A percentile compares a stretch with the other conserved stretches of the same genome.
Evolutionary conservation across 2,797 vertebrate species (phyloP).

Genomic region (Oophaga sylvatica): DNA sequence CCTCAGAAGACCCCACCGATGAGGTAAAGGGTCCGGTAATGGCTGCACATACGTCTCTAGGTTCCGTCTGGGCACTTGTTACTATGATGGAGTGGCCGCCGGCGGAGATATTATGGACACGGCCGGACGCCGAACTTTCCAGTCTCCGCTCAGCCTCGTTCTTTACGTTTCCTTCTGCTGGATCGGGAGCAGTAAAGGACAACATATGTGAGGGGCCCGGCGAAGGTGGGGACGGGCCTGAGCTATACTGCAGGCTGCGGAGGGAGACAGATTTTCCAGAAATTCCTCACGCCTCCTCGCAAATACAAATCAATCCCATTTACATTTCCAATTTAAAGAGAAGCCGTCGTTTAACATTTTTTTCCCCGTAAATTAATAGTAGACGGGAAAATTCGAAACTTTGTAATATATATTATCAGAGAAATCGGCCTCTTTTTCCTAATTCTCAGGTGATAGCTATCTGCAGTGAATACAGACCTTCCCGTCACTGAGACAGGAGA

Average conservation of each 20-base stretch:
- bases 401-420: too few relatives aligned
- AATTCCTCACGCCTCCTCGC: not conserved
- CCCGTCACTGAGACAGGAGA: too few relatives aligned
- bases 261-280: not conserved
- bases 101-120: not conserved
- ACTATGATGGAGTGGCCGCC: not conserved
- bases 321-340: too few relatives aligned
- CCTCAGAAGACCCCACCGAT: conserved; percentile 31
- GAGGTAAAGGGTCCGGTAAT: not conserved
- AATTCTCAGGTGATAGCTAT: too few relatives aligned
- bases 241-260: not conserved
- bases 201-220: conserved; percentile 36
- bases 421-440: too few relatives aligned
- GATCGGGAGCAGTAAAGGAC: conserved; percentile 7
- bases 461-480: too few relatives aligned
- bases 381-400: too few relatives aligned
- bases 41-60: not conserved
- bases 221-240: not conserved
- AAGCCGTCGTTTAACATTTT: too few relatives aligned
- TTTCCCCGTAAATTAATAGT: too few relatives aligned
- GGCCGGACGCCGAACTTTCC: not conserved
- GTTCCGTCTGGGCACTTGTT: conserved; percentile 6
- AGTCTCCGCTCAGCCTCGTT: not conserved
- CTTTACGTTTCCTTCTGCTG: not conserved
- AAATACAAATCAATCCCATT: not conserved